A percentile compares a stretch with the other conserved stretches of the same genome.
phyloP scores from a whole-genome alignment of 2,797 vertebrate genomes.

The Pipistrellus pygmaeus region DNA sequence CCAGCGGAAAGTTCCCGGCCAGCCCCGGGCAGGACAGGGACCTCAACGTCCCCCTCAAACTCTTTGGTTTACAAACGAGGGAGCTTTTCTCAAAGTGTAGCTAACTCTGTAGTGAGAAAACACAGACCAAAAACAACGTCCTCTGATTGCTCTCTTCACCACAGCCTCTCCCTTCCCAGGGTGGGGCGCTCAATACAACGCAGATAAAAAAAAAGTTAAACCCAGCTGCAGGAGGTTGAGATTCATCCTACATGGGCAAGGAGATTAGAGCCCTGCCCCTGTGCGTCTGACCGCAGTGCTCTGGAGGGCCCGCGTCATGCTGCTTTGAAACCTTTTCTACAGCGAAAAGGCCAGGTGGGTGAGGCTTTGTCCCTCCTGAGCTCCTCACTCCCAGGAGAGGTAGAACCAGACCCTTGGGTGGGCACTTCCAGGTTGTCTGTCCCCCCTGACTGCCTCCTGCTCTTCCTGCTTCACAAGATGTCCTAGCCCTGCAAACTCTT shows the following conservation, averaged over 20 bases:
- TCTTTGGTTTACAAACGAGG: background rate
- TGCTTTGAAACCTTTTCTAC: background rate
- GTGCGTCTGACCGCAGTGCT: background rate
- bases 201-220: conserved; percentile 37
- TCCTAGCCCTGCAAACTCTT: background rate
- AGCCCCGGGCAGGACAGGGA: background rate
- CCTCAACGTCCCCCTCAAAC: background rate
- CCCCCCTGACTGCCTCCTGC: background rate
- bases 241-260: background rate
- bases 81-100: background rate
- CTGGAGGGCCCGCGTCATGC: background rate
- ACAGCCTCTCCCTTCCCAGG: background rate
- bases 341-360: background rate
- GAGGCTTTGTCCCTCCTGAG: background rate
- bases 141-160: background rate
- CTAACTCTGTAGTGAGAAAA: background rate
- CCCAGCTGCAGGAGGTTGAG: background rate
- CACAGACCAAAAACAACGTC: conserved; percentile 40
- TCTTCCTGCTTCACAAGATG: background rate
- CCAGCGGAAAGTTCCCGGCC: background rate
- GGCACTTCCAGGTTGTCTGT: background rate
- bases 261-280: background rate
- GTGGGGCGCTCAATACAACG: background rate
- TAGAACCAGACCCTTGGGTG: background rate
- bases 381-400: background rate